Base-by-base conservation (phyloP, 92 coral and sea anemone species). In the Montipora capitata region DNA sequence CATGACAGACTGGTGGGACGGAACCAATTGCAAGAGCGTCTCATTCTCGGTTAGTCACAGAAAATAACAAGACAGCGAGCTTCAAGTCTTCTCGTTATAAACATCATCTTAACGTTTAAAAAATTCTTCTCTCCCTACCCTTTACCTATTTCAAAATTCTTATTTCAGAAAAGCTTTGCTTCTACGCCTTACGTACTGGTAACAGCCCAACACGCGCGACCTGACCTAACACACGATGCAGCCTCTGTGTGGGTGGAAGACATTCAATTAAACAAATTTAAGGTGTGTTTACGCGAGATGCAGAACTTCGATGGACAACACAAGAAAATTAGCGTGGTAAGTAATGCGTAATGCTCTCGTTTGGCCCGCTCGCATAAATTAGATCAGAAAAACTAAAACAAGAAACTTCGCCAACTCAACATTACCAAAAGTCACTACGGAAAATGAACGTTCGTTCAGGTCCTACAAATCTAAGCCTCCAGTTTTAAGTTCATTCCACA, bases 231-330 rank as follows among this genome's bases (percentile, higher is more conserved):
- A 39, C 97, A 94, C 65, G 96, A 93, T 74, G 98, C 98, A 7
- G 96, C 94, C 40, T 87, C 94, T 10, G 77, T 91, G 20, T 96
- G 99, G 99, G 95, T 93, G 5, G 99, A 96, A 67, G 91, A 94
- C 35, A 79, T 88, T 15, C 76, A 94, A 15, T 6, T 38, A 66
- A 78, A 65, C 44, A 82, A 90, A 8, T 96, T 96, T 71, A 72
- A 66, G 18, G 91, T 92, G 41, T 96, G 99, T 52, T 80, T 94
- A 51, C 80, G 99, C 11, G 94, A 96, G 40, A 54, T 94, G 89
- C 91, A 92, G 66, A 91, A 93, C 87, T 94, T 96, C 64, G 95
- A 93, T 38, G 97, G 99, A 39, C 92, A 88, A 39, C 99, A 96
- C 77, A 76, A 90, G 42, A 57, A 90, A 38, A 77, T 96, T 3